Base-by-base conservation (phyloP, 2,113 vertebrate species). In the Nibea albiflora region DNA sequence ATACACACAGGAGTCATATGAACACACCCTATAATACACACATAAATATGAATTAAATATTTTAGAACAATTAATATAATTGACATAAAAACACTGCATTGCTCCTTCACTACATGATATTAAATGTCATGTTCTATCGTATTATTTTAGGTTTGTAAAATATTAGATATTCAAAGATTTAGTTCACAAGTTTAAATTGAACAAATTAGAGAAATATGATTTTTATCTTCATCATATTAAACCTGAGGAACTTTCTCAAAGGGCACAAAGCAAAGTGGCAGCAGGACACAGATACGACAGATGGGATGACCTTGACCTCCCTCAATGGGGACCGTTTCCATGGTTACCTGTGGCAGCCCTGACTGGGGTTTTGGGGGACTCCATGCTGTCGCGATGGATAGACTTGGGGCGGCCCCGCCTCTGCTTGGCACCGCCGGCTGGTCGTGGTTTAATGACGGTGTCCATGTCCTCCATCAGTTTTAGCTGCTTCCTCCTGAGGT, bases 381-480 rank as follows among this genome's bases (percentile, higher is more conserved):
- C 98, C 39, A 97, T 79, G 63, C 84, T 96, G 85, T 99, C 98
- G 22, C 98, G 96, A 81, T 98, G 97, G 82, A 98, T 96, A 39
- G 98, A 99, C 76, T 98, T 99, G 22, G 98, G 98, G n/a, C 98
- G 94, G 58, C 94, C 94, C 58, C 97, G 96, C 87, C 96, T 97
- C 72, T 96, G 96, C 86, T 96, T 97, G 84, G 94, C 86, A 12
- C 88, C 90, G 0, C 58, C 12, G 3, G 94, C 89, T 2, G 96
- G 93, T 4, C 97, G 96, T 11, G 96, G 94, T 76, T 97, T 98
- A 69, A 99, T 96, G 58, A 99, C 90, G 2, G 93, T 95, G 82
- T 99, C 97, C 98, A 99, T 98, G 80, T 99, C 98, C 87, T 97
- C 95, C 97, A 99, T 98, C 9, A 99, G 96, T 81, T 98, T 99